Evolutionary conservation across 2,797 vertebrate genomes (phyloP).

Genomic region (Pogoniulus pusillus): DNA sequence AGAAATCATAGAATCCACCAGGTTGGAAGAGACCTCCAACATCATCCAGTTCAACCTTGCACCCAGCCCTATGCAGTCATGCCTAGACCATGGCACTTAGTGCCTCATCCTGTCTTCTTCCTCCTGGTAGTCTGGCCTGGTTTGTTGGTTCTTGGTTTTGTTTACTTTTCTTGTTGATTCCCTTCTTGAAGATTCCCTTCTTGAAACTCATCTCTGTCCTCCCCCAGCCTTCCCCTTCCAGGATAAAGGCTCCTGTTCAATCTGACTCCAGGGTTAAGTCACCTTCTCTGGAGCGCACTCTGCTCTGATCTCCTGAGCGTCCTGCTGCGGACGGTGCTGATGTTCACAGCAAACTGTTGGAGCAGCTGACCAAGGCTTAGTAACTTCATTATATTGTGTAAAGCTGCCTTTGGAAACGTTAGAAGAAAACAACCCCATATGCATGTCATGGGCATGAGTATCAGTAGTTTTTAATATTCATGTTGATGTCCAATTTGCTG

Average conservation of each 20-base stretch:
- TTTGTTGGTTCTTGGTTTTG: background rate
- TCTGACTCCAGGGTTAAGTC: background rate
- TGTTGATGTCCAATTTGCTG: slow-evolving; percentile 80
- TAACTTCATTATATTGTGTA: slow-evolving; percentile 77
- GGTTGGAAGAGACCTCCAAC: too few species aligned
- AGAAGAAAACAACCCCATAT: slow-evolving; percentile 62
- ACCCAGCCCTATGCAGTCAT: too few species aligned
- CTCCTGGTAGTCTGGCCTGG: background rate
- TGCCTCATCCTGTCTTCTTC: too few species aligned
- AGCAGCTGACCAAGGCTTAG: slow-evolving; percentile 66
- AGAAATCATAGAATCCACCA: too few species aligned
- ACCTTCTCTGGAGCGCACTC: slow-evolving; percentile 11
- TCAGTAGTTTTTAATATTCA: slow-evolving; percentile 81
- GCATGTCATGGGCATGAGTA: slow-evolving; percentile 86
- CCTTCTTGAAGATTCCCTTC: slow-evolving; percentile 37
- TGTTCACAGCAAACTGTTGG: slow-evolving; percentile 60
- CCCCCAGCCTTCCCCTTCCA: background rate
- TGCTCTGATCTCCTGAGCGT: background rate
- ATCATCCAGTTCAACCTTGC: too few species aligned
- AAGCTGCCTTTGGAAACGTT: slow-evolving; percentile 74
- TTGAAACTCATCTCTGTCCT: slow-evolving; percentile 11
- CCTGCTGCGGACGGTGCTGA: background rate
- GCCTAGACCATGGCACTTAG: too few species aligned
- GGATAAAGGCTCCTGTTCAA: slow-evolving; percentile 36
- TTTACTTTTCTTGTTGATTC: background rate